Evolutionary conservation across 2,888 invertebrate species (phyloP).

Genomic region (Holacanthella duospinosa): DNA sequence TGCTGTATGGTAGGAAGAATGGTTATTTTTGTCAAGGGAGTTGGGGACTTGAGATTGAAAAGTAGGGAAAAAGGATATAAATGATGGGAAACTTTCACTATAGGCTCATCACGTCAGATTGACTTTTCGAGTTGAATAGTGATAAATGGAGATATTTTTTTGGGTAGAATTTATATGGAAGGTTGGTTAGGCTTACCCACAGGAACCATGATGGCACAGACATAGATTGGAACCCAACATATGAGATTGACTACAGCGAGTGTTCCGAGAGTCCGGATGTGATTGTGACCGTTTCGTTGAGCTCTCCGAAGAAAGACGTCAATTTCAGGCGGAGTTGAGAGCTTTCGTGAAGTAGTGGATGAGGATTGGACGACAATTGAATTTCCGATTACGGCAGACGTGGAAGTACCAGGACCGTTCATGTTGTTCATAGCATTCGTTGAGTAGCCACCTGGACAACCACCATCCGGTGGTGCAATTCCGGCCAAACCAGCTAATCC

Average conservation of each 20-base stretch:
- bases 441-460: slow-evolving; percentile 1
- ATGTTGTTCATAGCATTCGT: neutral
- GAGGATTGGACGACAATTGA: neutral
- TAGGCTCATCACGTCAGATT: neutral
- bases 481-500: slow-evolving; percentile 35
- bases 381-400: neutral
- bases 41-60: too few species aligned
- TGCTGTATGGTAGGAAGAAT: too few species aligned
- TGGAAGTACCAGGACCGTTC: neutral
- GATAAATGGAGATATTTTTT: neutral
- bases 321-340: slow-evolving; percentile 29
- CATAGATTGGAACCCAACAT: slow-evolving; percentile 83
- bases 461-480: slow-evolving; percentile 22
- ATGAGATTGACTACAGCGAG: slow-evolving; percentile 73
- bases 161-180: too few species aligned
- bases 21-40: too few species aligned
- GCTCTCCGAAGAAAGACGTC: slow-evolving; percentile 35
- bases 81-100: neutral
- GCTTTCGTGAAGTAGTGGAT: neutral
- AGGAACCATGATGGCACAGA: slow-evolving; percentile 69
- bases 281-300: slow-evolving; percentile 35
- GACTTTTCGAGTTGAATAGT: too few species aligned
- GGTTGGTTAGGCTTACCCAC: slow-evolving; percentile 41
- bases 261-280: slow-evolving; percentile 71
- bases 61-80: too few species aligned